Conservation (phyloP, 2,797 vertebrate genomes). For the Macroramphosus scolopax region DNA sequence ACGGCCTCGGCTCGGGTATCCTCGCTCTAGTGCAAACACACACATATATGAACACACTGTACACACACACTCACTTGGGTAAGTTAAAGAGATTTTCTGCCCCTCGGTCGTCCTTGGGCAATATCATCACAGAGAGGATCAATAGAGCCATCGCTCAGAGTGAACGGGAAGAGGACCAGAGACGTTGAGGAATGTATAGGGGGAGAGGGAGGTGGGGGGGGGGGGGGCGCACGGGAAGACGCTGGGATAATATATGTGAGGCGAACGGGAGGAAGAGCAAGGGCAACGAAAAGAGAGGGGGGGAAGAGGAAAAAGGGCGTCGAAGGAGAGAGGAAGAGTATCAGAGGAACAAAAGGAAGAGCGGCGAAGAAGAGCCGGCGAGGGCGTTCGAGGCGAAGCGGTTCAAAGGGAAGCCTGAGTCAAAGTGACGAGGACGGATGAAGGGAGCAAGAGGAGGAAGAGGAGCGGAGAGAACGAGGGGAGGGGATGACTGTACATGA, state of each 20-base stretch:
- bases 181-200: slow-evolving; percentile 48
- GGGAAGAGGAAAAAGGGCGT: slow-evolving; percentile 26
- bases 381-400: slow-evolving; percentile 26
- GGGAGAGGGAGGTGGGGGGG: slow-evolving; percentile 9
- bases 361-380: slow-evolving; percentile 33
- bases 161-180: slow-evolving; percentile 47
- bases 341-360: slow-evolving; percentile 37
- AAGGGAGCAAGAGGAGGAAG: slow-evolving; percentile 30
- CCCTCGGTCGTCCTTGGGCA: slow-evolving; percentile 70
- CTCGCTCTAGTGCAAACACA: slow-evolving; percentile 14
- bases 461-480: neutral
- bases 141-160: slow-evolving; percentile 73
- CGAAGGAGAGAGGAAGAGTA: slow-evolving; percentile 20
- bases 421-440: slow-evolving; percentile 59
- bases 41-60: slow-evolving; percentile 6
- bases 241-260: slow-evolving; percentile 41
- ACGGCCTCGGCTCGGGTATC: no score
- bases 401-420: slow-evolving; percentile 41
- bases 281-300: neutral
- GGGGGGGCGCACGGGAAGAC: slow-evolving; percentile 1
- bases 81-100: slow-evolving; percentile 68
- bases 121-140: slow-evolving; percentile 76
- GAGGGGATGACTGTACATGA: neutral
- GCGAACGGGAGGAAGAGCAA: neutral
- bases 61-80: slow-evolving; percentile 33